Evolutionary conservation across 2,113 vertebrate species (phyloP).

Genomic region (Gyps fulvus): DNA sequence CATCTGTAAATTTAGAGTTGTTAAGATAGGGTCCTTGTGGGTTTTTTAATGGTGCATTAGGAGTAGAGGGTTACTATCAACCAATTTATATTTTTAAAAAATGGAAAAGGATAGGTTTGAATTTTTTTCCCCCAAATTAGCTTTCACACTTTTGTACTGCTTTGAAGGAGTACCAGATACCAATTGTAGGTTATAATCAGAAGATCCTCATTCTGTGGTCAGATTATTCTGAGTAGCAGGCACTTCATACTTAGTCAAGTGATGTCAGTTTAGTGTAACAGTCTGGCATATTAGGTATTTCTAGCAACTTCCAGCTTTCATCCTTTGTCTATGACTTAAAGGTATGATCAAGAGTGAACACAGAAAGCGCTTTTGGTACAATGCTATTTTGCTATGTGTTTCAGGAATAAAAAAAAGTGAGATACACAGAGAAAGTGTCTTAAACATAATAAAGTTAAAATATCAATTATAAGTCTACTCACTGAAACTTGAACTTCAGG

Average conservation of each 20-base stretch:
- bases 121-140: not conserved
- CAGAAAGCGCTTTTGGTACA: not conserved
- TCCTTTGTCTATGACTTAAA: slow-evolving; percentile 26
- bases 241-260: slow-evolving; percentile 40
- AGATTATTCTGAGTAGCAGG: slow-evolving; percentile 40
- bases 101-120: not conserved
- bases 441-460: not conserved
- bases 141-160: not conserved
- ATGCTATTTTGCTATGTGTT: not conserved
- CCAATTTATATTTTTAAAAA: not conserved
- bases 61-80: not conserved
- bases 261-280: slow-evolving; percentile 43
- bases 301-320: slow-evolving; percentile 57
- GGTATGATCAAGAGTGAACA: not conserved
- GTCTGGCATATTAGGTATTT: slow-evolving; percentile 43
- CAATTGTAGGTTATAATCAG: slow-evolving; percentile 21
- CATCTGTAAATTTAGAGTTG: not conserved
- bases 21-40: not conserved
- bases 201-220: slow-evolving; percentile 41
- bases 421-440: not conserved
- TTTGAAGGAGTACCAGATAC: slow-evolving; percentile 18
- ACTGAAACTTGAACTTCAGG: not conserved
- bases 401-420: not conserved
- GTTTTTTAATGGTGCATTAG: not conserved
- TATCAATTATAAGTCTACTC: not conserved